phyloP scores from a whole-genome alignment of 1,140 invertebrate species.

The Oryctes rhinoceros region DNA sequence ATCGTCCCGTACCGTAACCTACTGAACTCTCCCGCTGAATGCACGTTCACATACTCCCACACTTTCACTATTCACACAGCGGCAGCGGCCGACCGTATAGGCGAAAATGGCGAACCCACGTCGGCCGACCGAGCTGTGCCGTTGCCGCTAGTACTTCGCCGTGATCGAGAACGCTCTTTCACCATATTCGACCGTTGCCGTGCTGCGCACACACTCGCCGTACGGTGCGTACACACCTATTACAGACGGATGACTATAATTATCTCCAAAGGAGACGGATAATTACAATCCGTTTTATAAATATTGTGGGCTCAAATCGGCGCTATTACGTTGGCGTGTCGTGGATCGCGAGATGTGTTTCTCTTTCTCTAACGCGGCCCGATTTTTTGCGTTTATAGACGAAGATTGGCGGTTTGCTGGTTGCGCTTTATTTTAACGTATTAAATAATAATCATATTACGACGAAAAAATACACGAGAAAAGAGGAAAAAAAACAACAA shows the following conservation, averaged over 20 bases:
- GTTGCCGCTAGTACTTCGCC: too few relatives aligned
- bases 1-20: too few relatives aligned
- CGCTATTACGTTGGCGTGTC: neutral
- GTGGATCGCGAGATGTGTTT: neutral
- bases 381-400: conserved; percentile 14
- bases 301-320: conserved; percentile 21
- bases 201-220: neutral
- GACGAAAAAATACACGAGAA: too few relatives aligned
- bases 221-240: neutral
- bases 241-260: conserved; percentile 9
- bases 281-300: conserved; percentile 19
- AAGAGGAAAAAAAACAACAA: too few relatives aligned
- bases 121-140: neutral
- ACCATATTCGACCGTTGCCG: neutral
- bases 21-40: too few relatives aligned
- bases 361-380: neutral
- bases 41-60: too few relatives aligned
- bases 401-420: neutral
- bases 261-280: conserved; percentile 12
- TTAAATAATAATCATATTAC: conserved; percentile 1
- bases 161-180: neutral
- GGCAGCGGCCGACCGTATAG: too few relatives aligned
- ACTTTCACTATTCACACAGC: too few relatives aligned
- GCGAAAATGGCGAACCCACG: conserved; percentile 9
- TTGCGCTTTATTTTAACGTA: neutral